These are phyloP conservation scores for Thalassarche chlororhynchos DNA, from an alignment of 2,113 vertebrate genomes.

Conservation along the genomic window DNA sequence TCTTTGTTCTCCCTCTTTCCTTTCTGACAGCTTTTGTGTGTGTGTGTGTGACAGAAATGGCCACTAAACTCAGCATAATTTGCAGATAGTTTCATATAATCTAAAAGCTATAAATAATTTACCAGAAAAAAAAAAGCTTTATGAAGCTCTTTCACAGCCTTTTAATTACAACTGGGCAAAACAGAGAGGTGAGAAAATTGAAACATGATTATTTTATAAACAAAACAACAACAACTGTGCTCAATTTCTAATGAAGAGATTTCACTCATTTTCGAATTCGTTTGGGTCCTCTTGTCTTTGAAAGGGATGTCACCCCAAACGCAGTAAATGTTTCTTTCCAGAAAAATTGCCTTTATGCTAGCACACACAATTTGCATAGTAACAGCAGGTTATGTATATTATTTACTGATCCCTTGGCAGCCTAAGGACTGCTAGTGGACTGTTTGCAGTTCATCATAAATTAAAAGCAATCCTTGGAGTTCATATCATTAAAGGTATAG, in stretches of 20 bases:
- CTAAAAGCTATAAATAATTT: slow-evolving; percentile 19
- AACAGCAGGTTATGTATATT: background rate
- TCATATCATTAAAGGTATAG: background rate
- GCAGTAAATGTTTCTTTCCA: background rate
- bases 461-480: background rate
- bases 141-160: background rate
- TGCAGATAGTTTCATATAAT: background rate
- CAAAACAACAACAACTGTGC: background rate
- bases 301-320: background rate
- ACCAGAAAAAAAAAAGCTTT: background rate
- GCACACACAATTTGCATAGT: background rate
- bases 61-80: background rate
- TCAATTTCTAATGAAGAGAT: background rate
- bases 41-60: background rate
- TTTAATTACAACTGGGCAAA: slow-evolving; percentile 9
- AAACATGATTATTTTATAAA: slow-evolving; percentile 25
- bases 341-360: background rate
- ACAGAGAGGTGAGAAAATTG: background rate
- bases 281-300: background rate
- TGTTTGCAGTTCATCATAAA: background rate
- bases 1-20: background rate
- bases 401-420: background rate
- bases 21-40: background rate
- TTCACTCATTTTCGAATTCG: background rate
- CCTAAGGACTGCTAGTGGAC: background rate